Conservation (phyloP, 2,113 vertebrate genomes). For the Megalops atlanticus region DNA sequence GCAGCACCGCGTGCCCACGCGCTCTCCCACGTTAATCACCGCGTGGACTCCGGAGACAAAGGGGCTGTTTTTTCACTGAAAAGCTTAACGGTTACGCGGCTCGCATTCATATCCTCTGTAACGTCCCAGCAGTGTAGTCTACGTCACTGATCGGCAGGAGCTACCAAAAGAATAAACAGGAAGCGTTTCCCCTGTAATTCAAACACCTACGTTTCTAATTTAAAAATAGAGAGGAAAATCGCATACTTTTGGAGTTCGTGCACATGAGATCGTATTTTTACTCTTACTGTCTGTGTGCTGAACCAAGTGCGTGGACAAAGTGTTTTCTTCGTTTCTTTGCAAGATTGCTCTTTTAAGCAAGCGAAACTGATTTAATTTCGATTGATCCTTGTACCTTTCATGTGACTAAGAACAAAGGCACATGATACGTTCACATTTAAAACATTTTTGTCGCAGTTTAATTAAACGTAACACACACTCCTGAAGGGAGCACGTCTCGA, state of each 20-base stretch:
- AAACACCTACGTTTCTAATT: neutral
- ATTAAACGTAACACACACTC: neutral
- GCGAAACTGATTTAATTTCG: neutral
- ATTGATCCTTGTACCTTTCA: neutral
- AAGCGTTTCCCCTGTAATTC: neutral
- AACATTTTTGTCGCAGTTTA: neutral
- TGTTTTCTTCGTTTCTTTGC: too few relatives aligned
- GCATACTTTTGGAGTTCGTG: neutral
- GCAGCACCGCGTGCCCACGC: slow-evolving; percentile 31
- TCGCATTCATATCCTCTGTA: slow-evolving; percentile 32
- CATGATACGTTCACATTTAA: neutral
- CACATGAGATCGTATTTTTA: neutral
- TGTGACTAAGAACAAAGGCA: neutral
- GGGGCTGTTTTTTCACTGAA: slow-evolving; percentile 43
- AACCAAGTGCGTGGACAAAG: too few relatives aligned
- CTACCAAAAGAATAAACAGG: slow-evolving; percentile 13
- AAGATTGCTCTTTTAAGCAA: too few relatives aligned
- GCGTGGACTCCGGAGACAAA: slow-evolving; percentile 39
- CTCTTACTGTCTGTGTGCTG: too few relatives aligned
- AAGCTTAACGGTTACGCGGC: slow-evolving; percentile 37
- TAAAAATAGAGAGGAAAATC: neutral
- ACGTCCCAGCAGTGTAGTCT: slow-evolving; percentile 30
- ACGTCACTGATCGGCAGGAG: slow-evolving; percentile 32
- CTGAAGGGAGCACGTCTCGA: neutral
- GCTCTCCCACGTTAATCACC: slow-evolving; percentile 51